Percentiles rank a stretch among this genome's conserved stretches.
These are phyloP conservation scores for Phenganax subtilis DNA, from an alignment of 92 coral and sea anemone genomes.

Conservation along the genomic window DNA sequence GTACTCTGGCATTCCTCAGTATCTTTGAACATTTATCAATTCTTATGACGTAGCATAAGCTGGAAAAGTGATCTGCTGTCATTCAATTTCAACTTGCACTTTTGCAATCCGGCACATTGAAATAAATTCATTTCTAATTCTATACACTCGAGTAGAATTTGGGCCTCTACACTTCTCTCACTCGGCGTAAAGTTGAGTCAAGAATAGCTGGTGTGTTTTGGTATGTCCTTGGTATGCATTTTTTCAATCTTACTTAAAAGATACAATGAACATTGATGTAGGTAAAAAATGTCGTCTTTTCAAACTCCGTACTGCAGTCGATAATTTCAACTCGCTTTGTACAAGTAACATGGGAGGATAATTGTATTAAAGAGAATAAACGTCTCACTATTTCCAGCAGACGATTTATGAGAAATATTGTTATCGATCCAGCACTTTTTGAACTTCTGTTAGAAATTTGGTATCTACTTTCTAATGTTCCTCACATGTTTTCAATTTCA, in stretches of 20 bases:
- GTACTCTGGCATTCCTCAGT: neutral
- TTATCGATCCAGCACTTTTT: neutral
- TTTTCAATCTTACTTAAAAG: neutral
- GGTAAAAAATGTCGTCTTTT: neutral
- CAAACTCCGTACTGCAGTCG: too few species aligned
- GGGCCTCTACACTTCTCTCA: too few species aligned
- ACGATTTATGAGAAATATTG: neutral
- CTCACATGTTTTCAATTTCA: neutral
- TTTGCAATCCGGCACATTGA: too few species aligned
- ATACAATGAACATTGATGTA: neutral
- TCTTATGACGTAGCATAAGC: too few species aligned
- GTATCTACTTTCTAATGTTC: neutral
- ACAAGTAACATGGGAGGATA: neutral
- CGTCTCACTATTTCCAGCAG: neutral
- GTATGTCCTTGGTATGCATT: neutral
- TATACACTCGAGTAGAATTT: too few species aligned
- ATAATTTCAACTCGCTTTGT: too few species aligned
- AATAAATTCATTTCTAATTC: too few species aligned
- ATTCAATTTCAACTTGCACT: too few species aligned
- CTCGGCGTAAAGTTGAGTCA: too few species aligned
- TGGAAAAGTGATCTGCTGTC: too few species aligned
- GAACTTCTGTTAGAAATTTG: neutral
- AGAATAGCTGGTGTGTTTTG: neutral
- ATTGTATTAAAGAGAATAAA: neutral
- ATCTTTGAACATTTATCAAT: too few species aligned